Percentiles rank a stretch among this genome's conserved stretches.
Evolutionary conservation across 2,888 invertebrate species (phyloP).

Genomic region (Sussaba pulchella): DNA sequence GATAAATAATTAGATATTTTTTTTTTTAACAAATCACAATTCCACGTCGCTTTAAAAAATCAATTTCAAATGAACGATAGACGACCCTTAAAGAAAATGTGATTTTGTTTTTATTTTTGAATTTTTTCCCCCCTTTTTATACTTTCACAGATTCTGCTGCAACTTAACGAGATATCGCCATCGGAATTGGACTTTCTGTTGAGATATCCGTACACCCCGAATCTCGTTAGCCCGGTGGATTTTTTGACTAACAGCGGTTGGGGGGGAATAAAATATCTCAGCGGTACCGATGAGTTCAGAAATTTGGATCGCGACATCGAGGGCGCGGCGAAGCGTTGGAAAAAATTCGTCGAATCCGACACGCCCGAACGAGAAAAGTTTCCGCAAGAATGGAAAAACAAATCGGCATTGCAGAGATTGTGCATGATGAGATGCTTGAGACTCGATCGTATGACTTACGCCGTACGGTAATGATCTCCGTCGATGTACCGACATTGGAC

Average conservation of each 20-base stretch:
- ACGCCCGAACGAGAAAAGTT: conserved; percentile 97
- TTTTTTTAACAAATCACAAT: too few species aligned
- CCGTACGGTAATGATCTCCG: conserved; percentile 87
- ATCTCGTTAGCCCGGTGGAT: conserved; percentile 91
- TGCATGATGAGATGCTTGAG: conserved; percentile 97
- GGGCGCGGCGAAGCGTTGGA: conserved; percentile 96
- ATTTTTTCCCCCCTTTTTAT: too few species aligned
- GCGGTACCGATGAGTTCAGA: conserved; percentile 91
- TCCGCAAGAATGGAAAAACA: conserved; percentile 98
- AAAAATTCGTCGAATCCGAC: conserved; percentile 96
- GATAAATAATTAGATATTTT: too few species aligned
- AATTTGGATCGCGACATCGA: conserved; percentile 96
- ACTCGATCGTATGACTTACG: conserved; percentile 98
- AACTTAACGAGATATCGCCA: conserved; percentile 89
- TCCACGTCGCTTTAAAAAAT: too few species aligned
- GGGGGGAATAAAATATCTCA: conserved; percentile 93
- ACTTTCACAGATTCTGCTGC: conserved; percentile 86
- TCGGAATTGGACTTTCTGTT: conserved; percentile 94
- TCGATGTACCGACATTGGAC: not conserved
- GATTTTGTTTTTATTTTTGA: too few species aligned
- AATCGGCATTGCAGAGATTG: conserved; percentile 92
- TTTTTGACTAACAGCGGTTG: conserved; percentile 92
- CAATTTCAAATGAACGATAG: too few species aligned
- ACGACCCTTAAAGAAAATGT: too few species aligned
- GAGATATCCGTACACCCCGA: conserved; percentile 92